These are phyloP conservation scores for Chelonus formosanus DNA, from an alignment of 2,888 invertebrate genomes.

Conservation along the genomic window DNA sequence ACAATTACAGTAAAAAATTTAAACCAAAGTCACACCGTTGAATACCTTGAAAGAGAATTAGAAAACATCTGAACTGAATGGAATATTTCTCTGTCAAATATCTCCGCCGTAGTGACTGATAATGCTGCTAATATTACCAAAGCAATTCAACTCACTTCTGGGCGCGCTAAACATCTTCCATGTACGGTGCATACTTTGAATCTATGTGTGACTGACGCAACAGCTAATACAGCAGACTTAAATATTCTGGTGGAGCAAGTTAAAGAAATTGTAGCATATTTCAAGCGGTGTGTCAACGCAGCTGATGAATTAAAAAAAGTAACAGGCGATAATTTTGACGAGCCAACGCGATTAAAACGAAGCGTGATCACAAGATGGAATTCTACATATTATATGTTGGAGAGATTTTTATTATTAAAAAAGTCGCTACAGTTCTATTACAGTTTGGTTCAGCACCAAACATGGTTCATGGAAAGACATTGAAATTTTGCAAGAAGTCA, in stretches of 20 bases:
- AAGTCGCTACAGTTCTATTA: neutral
- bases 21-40: neutral
- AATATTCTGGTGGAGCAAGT: neutral
- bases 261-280: neutral
- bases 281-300: neutral
- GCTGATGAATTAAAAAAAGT: neutral
- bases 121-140: slow-evolving; percentile 1
- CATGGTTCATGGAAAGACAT: neutral
- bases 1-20: neutral
- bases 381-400: neutral
- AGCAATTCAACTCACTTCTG: neutral
- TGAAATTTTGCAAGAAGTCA: neutral
- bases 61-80: neutral
- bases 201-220: neutral
- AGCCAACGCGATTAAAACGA: neutral
- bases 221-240: neutral
- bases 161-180: neutral
- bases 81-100: neutral
- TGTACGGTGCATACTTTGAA: neutral
- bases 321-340: neutral
- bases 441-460: neutral
- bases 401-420: neutral
- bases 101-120: neutral
- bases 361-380: neutral
- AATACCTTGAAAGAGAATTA: neutral